Evolutionary conservation across 2,888 invertebrate species (phyloP).

Genomic region (Ptycholaimellus sp.): DNA sequence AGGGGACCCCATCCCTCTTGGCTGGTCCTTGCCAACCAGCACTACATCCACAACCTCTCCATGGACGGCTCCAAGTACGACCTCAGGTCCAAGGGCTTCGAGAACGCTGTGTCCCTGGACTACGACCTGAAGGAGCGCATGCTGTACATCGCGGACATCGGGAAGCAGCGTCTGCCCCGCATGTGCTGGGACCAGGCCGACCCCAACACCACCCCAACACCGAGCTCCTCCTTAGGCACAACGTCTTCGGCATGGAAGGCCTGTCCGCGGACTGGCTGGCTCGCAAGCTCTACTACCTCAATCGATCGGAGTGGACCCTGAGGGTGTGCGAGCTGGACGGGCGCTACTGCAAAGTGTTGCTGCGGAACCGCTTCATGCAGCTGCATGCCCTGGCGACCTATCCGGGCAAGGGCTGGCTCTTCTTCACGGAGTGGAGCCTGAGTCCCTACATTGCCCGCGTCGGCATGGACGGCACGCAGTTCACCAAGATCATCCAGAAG

Average conservation of each 20-base stretch:
- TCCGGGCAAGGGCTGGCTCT: constrained; percentile 50
- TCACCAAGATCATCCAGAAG: constrained; percentile 63
- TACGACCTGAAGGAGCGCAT: constrained; percentile 59
- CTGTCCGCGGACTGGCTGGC: constrained; percentile 89
- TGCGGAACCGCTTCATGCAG: constrained; percentile 54
- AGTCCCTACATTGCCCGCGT: constrained; percentile 85
- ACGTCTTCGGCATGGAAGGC: constrained; percentile 86
- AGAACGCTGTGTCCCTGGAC: constrained; percentile 86
- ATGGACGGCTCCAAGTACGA: constrained; percentile 59
- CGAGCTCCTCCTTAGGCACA: constrained; percentile 64
- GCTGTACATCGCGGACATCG: constrained; percentile 80
- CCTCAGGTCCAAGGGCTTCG: constrained; percentile 50
- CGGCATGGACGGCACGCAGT: constrained; percentile 72
- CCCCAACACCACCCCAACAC: constrained; percentile 28
- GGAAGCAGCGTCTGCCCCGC: constrained; percentile 20
- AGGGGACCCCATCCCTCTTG: constrained; percentile 45
- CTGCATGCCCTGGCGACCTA: constrained; percentile 79
- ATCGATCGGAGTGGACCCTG: constrained; percentile 72
- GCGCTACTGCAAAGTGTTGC: constrained; percentile 52
- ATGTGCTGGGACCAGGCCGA: constrained; percentile 18
- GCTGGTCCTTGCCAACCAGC: constrained; percentile 82
- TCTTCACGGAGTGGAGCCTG: constrained; percentile 66
- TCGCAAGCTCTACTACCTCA: constrained; percentile 82
- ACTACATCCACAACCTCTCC: constrained; percentile 85
- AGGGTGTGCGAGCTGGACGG: constrained; percentile 85